A percentile compares a stretch with the other conserved stretches of the same genome.
These are phyloP conservation scores for Pammene fasciana DNA, from an alignment of 2,888 invertebrate genomes.

Conservation along the genomic window DNA sequence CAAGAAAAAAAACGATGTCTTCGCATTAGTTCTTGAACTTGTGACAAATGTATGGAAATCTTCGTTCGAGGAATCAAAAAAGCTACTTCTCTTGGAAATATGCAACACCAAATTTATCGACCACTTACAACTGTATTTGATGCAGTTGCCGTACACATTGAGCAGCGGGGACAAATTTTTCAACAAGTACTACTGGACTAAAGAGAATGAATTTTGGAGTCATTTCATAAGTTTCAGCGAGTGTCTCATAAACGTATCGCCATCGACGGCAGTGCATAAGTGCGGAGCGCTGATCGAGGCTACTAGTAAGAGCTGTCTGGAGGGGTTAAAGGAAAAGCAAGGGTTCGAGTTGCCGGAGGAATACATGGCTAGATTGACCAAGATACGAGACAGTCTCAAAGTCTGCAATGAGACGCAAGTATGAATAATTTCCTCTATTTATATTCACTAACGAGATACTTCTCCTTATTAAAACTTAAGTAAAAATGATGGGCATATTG, in stretches of 20 bases:
- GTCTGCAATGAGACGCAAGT: conserved; percentile 50
- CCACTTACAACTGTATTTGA: conserved; percentile 61
- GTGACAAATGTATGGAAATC: conserved; percentile 66
- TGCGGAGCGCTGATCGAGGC: conserved; percentile 66
- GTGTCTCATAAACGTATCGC: conserved; percentile 63
- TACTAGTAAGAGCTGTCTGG: conserved; percentile 59
- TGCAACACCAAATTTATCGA: conserved; percentile 66
- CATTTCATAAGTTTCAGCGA: conserved; percentile 64
- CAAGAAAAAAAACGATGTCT: conserved; percentile 58
- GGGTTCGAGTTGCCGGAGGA: conserved; percentile 56
- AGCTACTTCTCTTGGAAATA: conserved; percentile 60
- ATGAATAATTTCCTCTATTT: background rate
- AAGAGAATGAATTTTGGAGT: conserved; percentile 65
- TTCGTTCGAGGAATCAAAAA: conserved; percentile 64
- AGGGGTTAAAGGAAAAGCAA: conserved; percentile 56
- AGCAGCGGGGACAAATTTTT: conserved; percentile 46
- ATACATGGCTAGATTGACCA: conserved; percentile 50
- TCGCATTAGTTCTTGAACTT: conserved; percentile 68
- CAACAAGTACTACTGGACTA: conserved; percentile 64
- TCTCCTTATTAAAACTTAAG: no score
- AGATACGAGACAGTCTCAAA: conserved; percentile 55
- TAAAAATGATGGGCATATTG: no score
- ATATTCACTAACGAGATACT: no score
- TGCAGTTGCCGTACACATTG: conserved; percentile 62
- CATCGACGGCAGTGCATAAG: conserved; percentile 61